Evolutionary conservation across 2,113 vertebrate species (phyloP).

Genomic region (Porphyrio hochstetteri): DNA sequence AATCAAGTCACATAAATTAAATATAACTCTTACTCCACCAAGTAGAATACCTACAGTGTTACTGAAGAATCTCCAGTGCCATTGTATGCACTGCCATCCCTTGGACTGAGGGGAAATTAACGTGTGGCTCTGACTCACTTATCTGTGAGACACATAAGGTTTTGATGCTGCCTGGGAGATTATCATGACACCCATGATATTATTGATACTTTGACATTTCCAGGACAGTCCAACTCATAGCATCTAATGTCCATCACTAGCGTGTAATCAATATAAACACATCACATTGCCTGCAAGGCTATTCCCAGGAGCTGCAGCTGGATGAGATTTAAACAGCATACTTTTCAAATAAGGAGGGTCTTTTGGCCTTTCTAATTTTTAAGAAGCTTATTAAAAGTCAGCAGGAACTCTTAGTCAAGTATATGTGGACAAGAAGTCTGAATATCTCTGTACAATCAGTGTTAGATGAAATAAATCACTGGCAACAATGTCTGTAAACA

Average conservation of each 20-base stretch:
- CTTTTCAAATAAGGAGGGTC: not conserved
- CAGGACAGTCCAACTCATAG: not conserved
- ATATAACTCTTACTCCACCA: not conserved
- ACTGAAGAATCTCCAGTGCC: accelerated
- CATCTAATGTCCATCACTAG: not conserved
- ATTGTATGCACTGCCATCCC: not conserved
- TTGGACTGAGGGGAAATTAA: not conserved
- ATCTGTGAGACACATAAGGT: not conserved
- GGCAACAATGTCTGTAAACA: not conserved
- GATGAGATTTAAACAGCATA: not conserved
- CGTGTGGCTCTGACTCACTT: not conserved
- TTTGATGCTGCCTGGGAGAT: not conserved
- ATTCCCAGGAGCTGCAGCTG: not conserved
- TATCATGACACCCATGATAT: not conserved
- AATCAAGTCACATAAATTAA: not conserved
- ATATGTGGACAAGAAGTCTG: not conserved
- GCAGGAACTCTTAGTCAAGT: not conserved
- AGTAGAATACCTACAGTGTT: not conserved
- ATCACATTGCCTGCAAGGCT: not conserved
- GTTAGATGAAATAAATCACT: not conserved
- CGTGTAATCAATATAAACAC: not conserved
- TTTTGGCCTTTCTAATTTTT: not conserved
- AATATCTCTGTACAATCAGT: not conserved
- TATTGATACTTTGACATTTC: not conserved
- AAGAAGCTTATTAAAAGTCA: not conserved